These are phyloP conservation scores for Phengaris alcon DNA, from an alignment of 2,888 invertebrate species.

Conservation along the genomic window DNA sequence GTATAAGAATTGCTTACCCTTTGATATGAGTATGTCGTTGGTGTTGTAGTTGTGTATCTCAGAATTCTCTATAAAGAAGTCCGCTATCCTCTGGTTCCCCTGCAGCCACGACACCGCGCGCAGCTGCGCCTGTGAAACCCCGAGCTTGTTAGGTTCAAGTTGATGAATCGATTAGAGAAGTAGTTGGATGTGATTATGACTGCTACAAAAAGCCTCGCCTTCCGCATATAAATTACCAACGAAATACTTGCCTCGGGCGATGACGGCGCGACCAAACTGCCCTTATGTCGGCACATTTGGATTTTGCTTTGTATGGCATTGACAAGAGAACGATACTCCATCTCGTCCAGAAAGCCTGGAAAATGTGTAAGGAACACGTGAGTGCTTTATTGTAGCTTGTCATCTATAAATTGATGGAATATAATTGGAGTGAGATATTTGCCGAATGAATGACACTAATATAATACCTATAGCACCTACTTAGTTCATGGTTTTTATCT, in stretches of 20 bases:
- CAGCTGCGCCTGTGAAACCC: constrained; percentile 57
- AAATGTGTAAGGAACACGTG: background rate
- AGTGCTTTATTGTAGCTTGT: too few relatives aligned
- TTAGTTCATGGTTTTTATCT: background rate
- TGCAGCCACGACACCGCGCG: constrained; percentile 70
- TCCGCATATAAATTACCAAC: background rate
- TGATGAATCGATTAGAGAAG: background rate
- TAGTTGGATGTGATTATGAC: too few relatives aligned
- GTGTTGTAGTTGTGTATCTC: constrained; percentile 64
- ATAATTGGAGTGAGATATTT: background rate
- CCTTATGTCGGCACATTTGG: constrained; percentile 69
- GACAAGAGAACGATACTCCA: constrained; percentile 73
- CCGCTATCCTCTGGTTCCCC: constrained; percentile 66
- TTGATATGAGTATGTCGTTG: constrained; percentile 63
- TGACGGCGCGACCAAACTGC: constrained; percentile 70
- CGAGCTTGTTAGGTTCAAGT: background rate
- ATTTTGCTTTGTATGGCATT: constrained; percentile 77
- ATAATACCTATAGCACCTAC: background rate
- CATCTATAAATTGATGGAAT: background rate
- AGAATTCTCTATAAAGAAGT: constrained; percentile 66
- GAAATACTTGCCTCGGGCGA: constrained; percentile 61
- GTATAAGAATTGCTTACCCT: constrained; percentile 48
- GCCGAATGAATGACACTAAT: background rate
- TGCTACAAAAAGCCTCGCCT: too few relatives aligned
- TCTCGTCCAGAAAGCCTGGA: constrained; percentile 79